phyloP scores from a whole-genome alignment of 2,797 vertebrate genomes.

The Rhynchonycteris naso region DNA sequence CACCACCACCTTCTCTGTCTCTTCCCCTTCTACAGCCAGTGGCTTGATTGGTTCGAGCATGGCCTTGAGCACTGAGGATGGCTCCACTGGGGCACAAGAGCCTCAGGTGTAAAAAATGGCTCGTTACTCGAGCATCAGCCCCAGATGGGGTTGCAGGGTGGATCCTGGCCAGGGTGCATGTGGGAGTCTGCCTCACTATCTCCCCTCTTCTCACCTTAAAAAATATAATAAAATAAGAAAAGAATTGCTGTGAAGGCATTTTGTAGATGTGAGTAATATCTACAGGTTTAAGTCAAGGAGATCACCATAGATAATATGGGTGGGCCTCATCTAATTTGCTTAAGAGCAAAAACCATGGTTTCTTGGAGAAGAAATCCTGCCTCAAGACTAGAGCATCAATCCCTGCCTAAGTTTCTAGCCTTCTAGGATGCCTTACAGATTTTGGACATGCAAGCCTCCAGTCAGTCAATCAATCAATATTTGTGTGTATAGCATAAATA shows the following conservation, averaged over 20 bases:
- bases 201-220: no score
- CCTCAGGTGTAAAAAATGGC: no score
- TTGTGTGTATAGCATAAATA: not conserved
- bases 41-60: no score
- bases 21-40: no score
- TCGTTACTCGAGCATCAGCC: no score
- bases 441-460: not conserved
- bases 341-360: not conserved
- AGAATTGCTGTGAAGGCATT: not conserved
- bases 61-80: no score
- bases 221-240: no score
- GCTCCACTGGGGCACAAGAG: no score
- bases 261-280: not conserved
- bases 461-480: not conserved
- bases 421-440: not conserved
- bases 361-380: not conserved
- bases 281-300: not conserved
- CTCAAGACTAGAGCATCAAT: not conserved
- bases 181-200: no score
- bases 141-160: no score
- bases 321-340: not conserved
- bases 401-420: not conserved
- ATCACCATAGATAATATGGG: not conserved
- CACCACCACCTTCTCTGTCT: no score
- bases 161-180: no score